Percentiles rank a stretch among this genome's conserved stretches.
Evolutionary conservation across 2,113 vertebrate genomes (phyloP).

Genomic region (Clarias gariepinus): DNA sequence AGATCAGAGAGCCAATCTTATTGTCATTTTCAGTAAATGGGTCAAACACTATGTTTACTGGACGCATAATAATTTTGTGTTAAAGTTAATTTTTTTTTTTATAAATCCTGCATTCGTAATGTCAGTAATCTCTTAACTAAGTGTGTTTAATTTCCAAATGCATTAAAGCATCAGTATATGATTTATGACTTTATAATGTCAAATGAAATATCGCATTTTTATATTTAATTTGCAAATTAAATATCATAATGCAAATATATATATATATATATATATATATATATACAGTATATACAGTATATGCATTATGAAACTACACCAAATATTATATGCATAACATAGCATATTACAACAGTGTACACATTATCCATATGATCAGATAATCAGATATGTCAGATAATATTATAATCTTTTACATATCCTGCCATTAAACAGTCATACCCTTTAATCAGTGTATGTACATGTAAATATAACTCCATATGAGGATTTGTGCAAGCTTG

Average conservation of each 20-base stretch:
- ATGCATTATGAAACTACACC: neutral
- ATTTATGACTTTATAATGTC: neutral
- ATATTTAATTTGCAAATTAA: too few species aligned
- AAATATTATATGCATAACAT: neutral
- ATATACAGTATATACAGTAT: neutral
- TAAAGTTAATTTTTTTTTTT: neutral
- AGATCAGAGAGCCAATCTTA: constrained; percentile 79
- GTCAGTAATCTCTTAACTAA: neutral
- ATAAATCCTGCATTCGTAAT: neutral
- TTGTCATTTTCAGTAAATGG: constrained; percentile 67
- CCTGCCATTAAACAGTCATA: neutral
- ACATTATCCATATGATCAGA: neutral
- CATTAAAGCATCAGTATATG: neutral
- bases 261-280: too few species aligned
- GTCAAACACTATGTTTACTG: constrained; percentile 55
- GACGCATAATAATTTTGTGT: constrained; percentile 10
- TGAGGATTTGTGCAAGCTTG: neutral
- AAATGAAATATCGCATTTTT: neutral
- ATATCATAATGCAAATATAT: neutral
- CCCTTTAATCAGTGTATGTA: neutral
- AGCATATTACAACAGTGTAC: neutral
- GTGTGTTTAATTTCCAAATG: neutral
- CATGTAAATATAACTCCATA: neutral
- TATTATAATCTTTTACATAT: neutral
- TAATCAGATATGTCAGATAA: neutral